Base-by-base conservation (phyloP, 2,797 vertebrate species). In the Prionace glauca region DNA sequence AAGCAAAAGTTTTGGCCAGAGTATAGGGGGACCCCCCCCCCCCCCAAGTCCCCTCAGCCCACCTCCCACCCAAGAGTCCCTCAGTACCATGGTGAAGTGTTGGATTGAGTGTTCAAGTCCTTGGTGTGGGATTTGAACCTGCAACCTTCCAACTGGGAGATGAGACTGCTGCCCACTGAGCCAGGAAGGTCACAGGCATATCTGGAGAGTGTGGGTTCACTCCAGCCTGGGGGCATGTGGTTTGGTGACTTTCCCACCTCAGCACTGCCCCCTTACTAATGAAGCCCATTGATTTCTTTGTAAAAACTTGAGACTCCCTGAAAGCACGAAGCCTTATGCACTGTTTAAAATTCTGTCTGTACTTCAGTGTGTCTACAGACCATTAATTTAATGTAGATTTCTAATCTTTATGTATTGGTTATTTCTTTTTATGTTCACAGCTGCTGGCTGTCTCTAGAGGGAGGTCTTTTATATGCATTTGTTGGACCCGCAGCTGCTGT, bases 391-490 rank as follows among this genome's bases (percentile, higher is more conserved):
- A 96, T 96, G 95, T 95, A 96, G 96, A 96, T 97, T 98, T 98
- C 98, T 98, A 97, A 98, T 98, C 97, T 97, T 97, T 97, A 97
- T 97, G 97, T 98, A 97, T 97, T 96, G 92, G 96, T 96, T 96
- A 96, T 96, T 97, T 96, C 97, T 97, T 74, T 50, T 95, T 95
- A 74, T 95, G 93, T 95, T 95, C 93, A 77, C 97, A 99, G 99
- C 97, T 99, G 99, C 97, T 99, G 99, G 99, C 97, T 99, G 71
- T 99, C 99, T 97, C 98, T 99, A 96, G 99, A 99, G 98, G 99
- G 99, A 96, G 99, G 99, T 87, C 98, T 99, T 3, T 98, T 99
- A 95, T 99, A 99, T 95, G 99, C 99, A 96, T 99, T 99, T 95
- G 99, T 99, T 96, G 99, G 99, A 98, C 99, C 99, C 96, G 99